Evolutionary conservation across 2,888 invertebrate species (phyloP).

Genomic region (Atrina japonica): DNA sequence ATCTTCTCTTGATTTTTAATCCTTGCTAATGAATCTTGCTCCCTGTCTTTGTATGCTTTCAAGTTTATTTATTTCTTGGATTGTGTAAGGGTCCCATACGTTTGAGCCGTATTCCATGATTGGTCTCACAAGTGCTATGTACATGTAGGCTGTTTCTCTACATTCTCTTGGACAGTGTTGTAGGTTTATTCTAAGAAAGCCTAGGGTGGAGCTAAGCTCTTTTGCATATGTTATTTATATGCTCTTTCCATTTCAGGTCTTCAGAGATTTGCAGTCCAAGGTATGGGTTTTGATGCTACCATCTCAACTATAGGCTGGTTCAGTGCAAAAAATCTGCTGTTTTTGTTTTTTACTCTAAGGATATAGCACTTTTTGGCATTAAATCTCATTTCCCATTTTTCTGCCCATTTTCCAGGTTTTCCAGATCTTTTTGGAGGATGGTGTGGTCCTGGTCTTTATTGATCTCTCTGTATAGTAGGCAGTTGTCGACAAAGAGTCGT

Average conservation of each 20-base stretch:
- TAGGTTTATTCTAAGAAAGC: slow-evolving; percentile 18
- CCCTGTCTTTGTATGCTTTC: slow-evolving; percentile 8
- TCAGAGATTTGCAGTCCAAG: not conserved
- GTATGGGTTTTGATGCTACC: not conserved
- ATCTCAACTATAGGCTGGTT: not conserved
- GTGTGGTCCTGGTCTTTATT: not conserved
- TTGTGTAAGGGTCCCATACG: slow-evolving; percentile 40
- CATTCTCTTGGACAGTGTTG: slow-evolving; percentile 24
- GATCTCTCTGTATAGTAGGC: slow-evolving; percentile 27
- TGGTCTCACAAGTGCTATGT: slow-evolving; percentile 35
- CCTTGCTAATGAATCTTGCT: too few relatives aligned
- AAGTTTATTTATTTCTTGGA: slow-evolving; percentile 36
- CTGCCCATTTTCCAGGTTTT: not conserved
- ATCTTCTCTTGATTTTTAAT: not conserved
- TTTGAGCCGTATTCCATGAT: slow-evolving; percentile 46
- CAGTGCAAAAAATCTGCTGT: not conserved
- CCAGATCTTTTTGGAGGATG: slow-evolving; percentile 15
- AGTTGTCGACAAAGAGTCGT: slow-evolving; percentile 36
- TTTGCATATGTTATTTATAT: not conserved
- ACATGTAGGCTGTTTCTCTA: slow-evolving; percentile 31
- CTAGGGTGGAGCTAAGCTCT: slow-evolving; percentile 11
- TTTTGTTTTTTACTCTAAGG: not conserved
- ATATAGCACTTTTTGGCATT: slow-evolving; percentile 5
- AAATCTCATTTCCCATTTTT: not conserved
- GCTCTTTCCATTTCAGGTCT: slow-evolving; percentile 12